Percentiles rank a stretch among this genome's conserved stretches.
phyloP scores from a whole-genome alignment of 2,888 invertebrate species.

The Malachius bipustulatus region DNA sequence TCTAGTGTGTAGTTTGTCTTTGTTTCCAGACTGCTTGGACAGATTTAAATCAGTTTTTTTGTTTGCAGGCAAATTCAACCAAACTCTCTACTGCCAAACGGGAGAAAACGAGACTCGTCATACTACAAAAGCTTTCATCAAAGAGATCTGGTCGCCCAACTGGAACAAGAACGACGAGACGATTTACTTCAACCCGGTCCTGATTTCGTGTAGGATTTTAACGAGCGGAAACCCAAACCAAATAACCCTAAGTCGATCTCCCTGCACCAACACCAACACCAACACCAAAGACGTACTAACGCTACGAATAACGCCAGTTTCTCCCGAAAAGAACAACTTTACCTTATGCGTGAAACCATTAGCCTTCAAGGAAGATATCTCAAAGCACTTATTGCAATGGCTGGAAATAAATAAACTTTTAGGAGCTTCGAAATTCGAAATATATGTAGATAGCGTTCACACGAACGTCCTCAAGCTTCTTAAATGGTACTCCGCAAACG shows the following conservation, averaged over 20 bases:
- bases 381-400: conserved; percentile 55
- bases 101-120: conserved; percentile 25
- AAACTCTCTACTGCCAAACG: conserved; percentile 45
- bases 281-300: conserved; percentile 25
- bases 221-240: conserved; percentile 35
- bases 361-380: conserved; percentile 50
- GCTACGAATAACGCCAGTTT: conserved; percentile 17
- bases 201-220: conserved; percentile 53
- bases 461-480: conserved; percentile 44
- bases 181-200: conserved; percentile 43
- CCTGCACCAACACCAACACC: conserved; percentile 35
- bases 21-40: too few relatives aligned
- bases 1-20: too few relatives aligned
- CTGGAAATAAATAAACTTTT: conserved; percentile 54
- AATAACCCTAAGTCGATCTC: conserved; percentile 41
- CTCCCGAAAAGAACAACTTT: conserved; percentile 32
- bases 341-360: conserved; percentile 64
- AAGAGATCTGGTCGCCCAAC: conserved; percentile 51
- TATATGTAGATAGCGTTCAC: conserved; percentile 52
- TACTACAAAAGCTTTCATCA: conserved; percentile 38
- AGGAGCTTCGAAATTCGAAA: conserved; percentile 52
- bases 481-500: conserved; percentile 39
- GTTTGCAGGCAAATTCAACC: conserved; percentile 30
- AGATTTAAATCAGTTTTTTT: conserved; percentile 9
- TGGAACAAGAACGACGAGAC: conserved; percentile 43